A percentile compares a stretch with the other conserved stretches of the same genome.
Conservation (phyloP, 2,888 invertebrate species). For the Stenodera caucasica region DNA sequence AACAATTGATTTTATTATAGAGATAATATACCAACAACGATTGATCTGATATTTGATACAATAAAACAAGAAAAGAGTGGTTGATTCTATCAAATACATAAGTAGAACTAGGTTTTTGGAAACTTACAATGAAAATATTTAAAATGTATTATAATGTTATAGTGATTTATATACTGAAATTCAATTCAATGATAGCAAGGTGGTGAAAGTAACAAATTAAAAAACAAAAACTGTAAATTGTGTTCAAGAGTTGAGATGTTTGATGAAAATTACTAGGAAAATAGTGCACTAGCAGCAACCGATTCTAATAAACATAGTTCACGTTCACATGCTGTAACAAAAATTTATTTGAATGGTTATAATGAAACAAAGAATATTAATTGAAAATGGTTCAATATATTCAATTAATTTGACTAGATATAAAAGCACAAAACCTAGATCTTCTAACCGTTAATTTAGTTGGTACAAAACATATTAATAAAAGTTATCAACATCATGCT, state of each 20-base stretch:
- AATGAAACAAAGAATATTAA: slow-evolving; percentile 65
- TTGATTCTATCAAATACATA: slow-evolving; percentile 71
- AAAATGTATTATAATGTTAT: slow-evolving; percentile 52
- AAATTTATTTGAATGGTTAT: slow-evolving; percentile 68
- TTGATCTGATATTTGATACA: slow-evolving; percentile 74
- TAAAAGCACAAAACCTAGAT: slow-evolving; percentile 67
- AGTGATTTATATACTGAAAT: slow-evolving; percentile 61
- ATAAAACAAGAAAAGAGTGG: slow-evolving; percentile 71
- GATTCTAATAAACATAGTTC: slow-evolving; percentile 62
- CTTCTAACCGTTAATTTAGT: slow-evolving; percentile 60
- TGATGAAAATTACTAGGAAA: slow-evolving; percentile 77
- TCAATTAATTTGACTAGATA: slow-evolving; percentile 88
- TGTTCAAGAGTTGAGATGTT: slow-evolving; percentile 67
- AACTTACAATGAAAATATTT: slow-evolving; percentile 70
- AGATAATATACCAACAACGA: slow-evolving; percentile 79
- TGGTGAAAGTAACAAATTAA: slow-evolving; percentile 63
- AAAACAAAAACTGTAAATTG: slow-evolving; percentile 64
- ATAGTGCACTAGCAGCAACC: slow-evolving; percentile 66
- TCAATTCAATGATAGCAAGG: slow-evolving; percentile 58
- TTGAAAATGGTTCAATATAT: slow-evolving; percentile 71
- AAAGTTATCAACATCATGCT: slow-evolving; percentile 77
- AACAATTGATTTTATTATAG: no score
- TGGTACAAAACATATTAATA: slow-evolving; percentile 86
- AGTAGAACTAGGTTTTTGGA: slow-evolving; percentile 69
- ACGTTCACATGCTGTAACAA: slow-evolving; percentile 58